phyloP scores from a whole-genome alignment of 2,797 vertebrate species.

The Balearica regulorum region DNA sequence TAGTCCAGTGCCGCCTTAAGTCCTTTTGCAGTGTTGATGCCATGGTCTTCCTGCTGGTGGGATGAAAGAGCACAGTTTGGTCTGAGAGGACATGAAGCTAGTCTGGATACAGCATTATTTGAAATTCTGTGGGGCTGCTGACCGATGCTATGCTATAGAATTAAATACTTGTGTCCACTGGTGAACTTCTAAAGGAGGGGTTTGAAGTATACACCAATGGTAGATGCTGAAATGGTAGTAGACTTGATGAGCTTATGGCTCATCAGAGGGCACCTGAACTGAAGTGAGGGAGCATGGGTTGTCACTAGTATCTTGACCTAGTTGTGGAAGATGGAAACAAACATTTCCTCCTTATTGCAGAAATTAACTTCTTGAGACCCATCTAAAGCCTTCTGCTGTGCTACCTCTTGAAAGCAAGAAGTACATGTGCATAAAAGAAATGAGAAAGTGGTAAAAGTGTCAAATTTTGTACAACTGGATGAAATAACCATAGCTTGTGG shows the following conservation, averaged over 20 bases:
- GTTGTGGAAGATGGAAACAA: not conserved
- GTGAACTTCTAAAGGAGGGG: not conserved
- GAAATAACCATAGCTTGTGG: not conserved
- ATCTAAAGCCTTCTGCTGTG: not conserved
- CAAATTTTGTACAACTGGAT: not conserved
- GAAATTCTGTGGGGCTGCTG: not conserved
- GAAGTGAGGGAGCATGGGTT: not conserved
- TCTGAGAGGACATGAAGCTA: not conserved
- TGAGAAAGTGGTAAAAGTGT: not conserved
- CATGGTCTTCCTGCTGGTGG: not conserved
- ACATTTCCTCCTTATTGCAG: not conserved
- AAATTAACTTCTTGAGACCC: not conserved
- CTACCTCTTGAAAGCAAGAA: not conserved
- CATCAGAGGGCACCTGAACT: not conserved
- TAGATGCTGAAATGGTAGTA: not conserved
- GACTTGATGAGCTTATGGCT: not conserved
- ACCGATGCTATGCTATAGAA: not conserved
- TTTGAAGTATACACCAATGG: not conserved
- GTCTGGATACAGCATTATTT: too few relatives aligned
- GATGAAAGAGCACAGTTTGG: not conserved
- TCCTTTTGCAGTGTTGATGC: not conserved
- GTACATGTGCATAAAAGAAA: not conserved
- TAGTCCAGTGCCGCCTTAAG: not conserved
- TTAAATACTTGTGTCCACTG: not conserved
- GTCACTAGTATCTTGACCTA: not conserved